Conservation (phyloP, 2,113 vertebrate genomes). For the Hypomesus transpacificus region DNA sequence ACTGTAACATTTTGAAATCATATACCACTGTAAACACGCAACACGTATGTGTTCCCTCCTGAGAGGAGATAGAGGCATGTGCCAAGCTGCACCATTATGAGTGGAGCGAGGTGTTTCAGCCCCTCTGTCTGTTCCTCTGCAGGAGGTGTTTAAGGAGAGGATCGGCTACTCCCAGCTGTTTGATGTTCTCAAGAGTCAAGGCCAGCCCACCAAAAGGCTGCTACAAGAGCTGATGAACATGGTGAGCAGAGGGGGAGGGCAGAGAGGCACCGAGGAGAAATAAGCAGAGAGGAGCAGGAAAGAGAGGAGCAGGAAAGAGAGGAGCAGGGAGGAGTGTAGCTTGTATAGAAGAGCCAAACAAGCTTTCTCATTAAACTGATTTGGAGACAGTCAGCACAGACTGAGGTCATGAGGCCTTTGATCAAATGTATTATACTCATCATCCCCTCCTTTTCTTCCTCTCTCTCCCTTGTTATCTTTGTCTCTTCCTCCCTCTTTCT, state of each 20-base stretch:
- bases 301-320: too few relatives aligned
- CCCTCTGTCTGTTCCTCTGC: conserved; percentile 45
- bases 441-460: not conserved
- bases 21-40: too few relatives aligned
- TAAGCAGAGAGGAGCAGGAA: not conserved
- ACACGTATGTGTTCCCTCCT: conserved; percentile 26
- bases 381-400: too few relatives aligned
- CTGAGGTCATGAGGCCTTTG: too few relatives aligned
- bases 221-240: conserved; percentile 95
- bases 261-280: conserved; percentile 17
- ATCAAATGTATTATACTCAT: not conserved
- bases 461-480: not conserved
- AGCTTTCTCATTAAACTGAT: too few relatives aligned
- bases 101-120: conserved; percentile 28
- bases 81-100: conserved; percentile 16
- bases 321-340: too few relatives aligned
- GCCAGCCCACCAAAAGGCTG: conserved; percentile 85
- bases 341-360: too few relatives aligned
- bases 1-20: too few relatives aligned
- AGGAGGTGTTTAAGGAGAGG: conserved; percentile 98
- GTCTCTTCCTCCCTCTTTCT: not conserved
- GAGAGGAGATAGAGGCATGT: conserved; percentile 15
- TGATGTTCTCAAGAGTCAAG: conserved; percentile 90
- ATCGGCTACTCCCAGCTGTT: conserved; percentile 91
- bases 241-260: conserved; percentile 68